A percentile compares a stretch with the other conserved stretches of the same genome.
Evolutionary conservation across 64 coral and sea anemone species (phyloP).

Genomic region (Stichodactyla helianthus): DNA sequence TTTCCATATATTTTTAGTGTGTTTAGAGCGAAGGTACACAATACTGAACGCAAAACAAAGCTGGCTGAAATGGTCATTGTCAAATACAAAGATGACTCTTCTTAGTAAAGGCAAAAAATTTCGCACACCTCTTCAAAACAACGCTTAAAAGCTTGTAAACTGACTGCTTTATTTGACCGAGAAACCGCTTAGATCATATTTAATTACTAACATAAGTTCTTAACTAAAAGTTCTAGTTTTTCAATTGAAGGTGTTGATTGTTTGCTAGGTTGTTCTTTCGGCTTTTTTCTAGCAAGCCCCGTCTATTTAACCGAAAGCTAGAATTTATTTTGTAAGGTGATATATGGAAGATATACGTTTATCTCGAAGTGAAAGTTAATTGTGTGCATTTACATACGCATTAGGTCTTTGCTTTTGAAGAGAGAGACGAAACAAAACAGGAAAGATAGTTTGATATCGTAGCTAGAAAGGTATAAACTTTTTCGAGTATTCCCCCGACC

Average conservation of each 20-base stretch:
- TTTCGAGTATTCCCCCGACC: not conserved
- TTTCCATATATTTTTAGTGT: not conserved
- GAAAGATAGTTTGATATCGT: not conserved
- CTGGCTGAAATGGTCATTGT: constrained; percentile 10
- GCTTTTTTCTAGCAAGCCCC: not conserved
- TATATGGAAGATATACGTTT: not conserved
- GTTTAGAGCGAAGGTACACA: not conserved
- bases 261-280: not conserved
- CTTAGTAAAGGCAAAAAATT: not conserved
- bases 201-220: not conserved
- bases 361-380: not conserved
- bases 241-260: not conserved
- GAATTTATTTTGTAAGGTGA: not conserved
- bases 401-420: not conserved
- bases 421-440: not conserved
- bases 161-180: not conserved
- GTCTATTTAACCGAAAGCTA: not conserved
- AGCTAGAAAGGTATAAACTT: not conserved
- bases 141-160: not conserved
- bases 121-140: not conserved
- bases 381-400: not conserved
- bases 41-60: not conserved
- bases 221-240: not conserved
- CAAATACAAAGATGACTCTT: not conserved
- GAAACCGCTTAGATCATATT: not conserved